Evolutionary conservation across 1,140 invertebrate genomes (phyloP).

Genomic region (Coelopa frigida): DNA sequence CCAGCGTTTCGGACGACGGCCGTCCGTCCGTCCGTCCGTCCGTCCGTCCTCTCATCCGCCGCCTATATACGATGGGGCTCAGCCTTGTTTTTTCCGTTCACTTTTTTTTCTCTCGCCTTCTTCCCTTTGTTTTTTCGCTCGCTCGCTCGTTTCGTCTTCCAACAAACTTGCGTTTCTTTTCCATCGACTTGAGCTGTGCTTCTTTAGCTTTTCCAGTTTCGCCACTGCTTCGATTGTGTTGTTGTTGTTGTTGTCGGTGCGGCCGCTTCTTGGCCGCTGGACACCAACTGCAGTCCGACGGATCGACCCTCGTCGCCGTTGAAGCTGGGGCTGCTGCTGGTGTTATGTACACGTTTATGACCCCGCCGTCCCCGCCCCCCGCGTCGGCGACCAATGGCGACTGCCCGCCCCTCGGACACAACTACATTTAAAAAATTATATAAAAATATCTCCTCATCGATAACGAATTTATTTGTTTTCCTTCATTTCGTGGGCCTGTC

Average conservation of each 20-base stretch:
- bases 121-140: slow-evolving; percentile 5
- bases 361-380: slow-evolving; percentile 37
- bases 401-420: neutral
- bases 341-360: slow-evolving; percentile 25
- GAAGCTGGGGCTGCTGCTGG: neutral
- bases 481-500: neutral
- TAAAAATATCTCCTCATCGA: neutral
- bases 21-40: too few relatives aligned
- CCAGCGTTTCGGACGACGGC: too few relatives aligned
- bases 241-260: neutral
- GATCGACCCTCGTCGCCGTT: neutral
- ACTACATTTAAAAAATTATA: too few relatives aligned
- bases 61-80: too few relatives aligned
- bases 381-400: slow-evolving; percentile 14
- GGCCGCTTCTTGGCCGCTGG: neutral
- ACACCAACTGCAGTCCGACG: neutral
- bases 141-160: slow-evolving; percentile 10
- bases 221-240: neutral
- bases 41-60: too few relatives aligned
- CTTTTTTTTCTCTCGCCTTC: slow-evolving; percentile 5
- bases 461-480: neutral
- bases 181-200: slow-evolving; percentile 1
- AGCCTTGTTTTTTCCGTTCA: too few relatives aligned
- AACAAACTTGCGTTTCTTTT: slow-evolving; percentile 9
- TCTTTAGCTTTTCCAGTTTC: neutral